Base-by-base conservation (phyloP, 2,113 vertebrate genomes). In the Hippopotamus amphibius region DNA sequence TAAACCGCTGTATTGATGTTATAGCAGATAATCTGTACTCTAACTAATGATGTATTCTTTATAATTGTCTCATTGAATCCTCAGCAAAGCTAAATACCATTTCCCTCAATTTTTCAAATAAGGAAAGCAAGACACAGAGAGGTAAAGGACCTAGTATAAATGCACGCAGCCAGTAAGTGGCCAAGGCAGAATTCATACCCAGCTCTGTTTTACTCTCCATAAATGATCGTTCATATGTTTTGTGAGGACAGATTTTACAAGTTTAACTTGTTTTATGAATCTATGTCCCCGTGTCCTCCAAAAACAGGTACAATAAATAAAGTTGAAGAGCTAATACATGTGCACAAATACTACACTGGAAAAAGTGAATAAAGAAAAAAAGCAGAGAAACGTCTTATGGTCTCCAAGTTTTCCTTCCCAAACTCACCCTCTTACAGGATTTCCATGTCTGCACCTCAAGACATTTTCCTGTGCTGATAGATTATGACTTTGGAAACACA, bases 251-350 rank as follows among this genome's bases (percentile, higher is more conserved):
- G 33, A 85, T 81, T 83, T 90, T 63, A 86, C 22, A 22, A 81
- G 50, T 87, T 91, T 37, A 91, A 11, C 63, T 90, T 41, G 90
- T 77, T 68, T 90, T 72, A 86, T 10, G n/a, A 81, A 71, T 90
- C 90, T 48, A n/a, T 68, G 5, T 68, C 30, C 61, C 19, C 37
- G 48, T 17, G 1, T 0, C 14, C 24, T 3, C 15, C 13, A 1
- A 86, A 92, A n/a, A 69, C 15, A 37, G 1, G 26, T 81, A 3
- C 2, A 77, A 66, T 71, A 72, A 89, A 63, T 87, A 61, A 84
- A 95, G 48, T 12, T 65, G 59, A 94, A 46, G 19, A 71, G 43
- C 22, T 88, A 26, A 46, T 43, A 24, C 7, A 90, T 22, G 28
- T 76, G 4, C n/a, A 88, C 21, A 96, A 77, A 86, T 57, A 53